Base-by-base conservation (phyloP, 2,888 invertebrate species). In the Platypus cylindrus region DNA sequence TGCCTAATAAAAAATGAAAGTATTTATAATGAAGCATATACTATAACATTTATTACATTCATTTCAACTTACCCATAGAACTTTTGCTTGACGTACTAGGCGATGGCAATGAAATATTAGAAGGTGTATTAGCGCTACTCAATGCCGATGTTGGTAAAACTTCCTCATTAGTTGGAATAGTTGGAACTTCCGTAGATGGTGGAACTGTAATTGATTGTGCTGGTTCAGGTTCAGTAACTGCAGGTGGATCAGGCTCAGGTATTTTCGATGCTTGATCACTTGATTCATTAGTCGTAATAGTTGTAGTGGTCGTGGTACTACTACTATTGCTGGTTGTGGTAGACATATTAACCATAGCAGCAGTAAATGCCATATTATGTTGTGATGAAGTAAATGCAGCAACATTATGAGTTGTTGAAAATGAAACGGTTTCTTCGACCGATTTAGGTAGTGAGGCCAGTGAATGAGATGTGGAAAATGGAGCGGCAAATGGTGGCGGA, bases 371-470 rank as follows among this genome's bases (percentile, higher is more conserved):
- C 65, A 85, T 74, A 51, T 84, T 85, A 54, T 83, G 83, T 37
- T 81, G 78, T 0, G 83, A 81, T 5, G 83, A 77, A 1, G 84
- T 83, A 54, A 85, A 86, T 2, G 85, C 78, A 4, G 84, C 83
- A n/a, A n/a, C n/a, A 4, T 73, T 72, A 53, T 78, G 78, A 0
- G 76, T 63, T 3, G 71, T 66, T 3, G 69, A 64, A 48, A 60
- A 63, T 30, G 65, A 62, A 37, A 63, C 43, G 16, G 54, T 59
- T 51, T 71, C 70, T 27, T 70, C 70, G 12, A 64, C 48, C 1
- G 70, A 65, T 47, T 77, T 76, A 7, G 66, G 54, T 16, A 68
- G 55, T 5, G 71, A 69, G 11, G 70, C 70, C 29, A 75, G 58
- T 32, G 68, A 62, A 40, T 58, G 57, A 8, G 67, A 60, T 29